A percentile compares a stretch with the other conserved stretches of the same genome.
Conservation (phyloP, 2,888 invertebrate species). For the Hesperia comma region DNA sequence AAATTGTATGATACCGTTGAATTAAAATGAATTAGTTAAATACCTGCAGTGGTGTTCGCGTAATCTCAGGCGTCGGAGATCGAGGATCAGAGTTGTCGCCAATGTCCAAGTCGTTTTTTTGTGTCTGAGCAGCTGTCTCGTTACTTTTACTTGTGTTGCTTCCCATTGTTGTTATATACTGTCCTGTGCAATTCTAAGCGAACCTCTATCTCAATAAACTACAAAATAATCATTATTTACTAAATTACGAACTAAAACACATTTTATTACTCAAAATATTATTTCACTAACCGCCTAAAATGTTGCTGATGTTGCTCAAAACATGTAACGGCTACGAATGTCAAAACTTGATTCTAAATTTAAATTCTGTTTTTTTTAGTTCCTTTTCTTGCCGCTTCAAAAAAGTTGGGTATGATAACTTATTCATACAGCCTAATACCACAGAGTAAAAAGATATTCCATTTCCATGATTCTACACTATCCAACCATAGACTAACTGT, state of each 20-base stretch:
- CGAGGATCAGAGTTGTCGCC: constrained; percentile 79
- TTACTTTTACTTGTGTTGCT: constrained; percentile 71
- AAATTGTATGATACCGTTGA: not conserved
- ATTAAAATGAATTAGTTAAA: constrained; percentile 38
- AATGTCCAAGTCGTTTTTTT: constrained; percentile 60
- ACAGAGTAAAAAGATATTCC: no score
- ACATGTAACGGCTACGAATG: constrained; percentile 70
- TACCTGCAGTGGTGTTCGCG: constrained; percentile 85
- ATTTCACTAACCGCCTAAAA: constrained; percentile 15
- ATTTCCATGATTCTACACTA: no score
- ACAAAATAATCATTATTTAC: constrained; percentile 45
- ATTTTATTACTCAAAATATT: constrained; percentile 26
- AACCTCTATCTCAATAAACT: constrained; percentile 36
- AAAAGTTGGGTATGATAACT: no score
- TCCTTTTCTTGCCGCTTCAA: not conserved
- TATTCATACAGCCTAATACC: no score
- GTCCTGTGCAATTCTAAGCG: constrained; percentile 8
- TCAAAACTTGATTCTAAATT: constrained; percentile 65
- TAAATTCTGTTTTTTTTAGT: constrained; percentile 46
- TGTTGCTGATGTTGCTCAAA: constrained; percentile 47
- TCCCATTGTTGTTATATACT: constrained; percentile 61
- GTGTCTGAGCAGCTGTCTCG: constrained; percentile 55
- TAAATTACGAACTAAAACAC: constrained; percentile 22
- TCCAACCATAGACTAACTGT: no score
- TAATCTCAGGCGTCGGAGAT: constrained; percentile 84